A percentile compares a stretch with the other conserved stretches of the same genome.
phyloP scores from a whole-genome alignment of 2,888 invertebrate species.

The Latrodectus elegans region DNA sequence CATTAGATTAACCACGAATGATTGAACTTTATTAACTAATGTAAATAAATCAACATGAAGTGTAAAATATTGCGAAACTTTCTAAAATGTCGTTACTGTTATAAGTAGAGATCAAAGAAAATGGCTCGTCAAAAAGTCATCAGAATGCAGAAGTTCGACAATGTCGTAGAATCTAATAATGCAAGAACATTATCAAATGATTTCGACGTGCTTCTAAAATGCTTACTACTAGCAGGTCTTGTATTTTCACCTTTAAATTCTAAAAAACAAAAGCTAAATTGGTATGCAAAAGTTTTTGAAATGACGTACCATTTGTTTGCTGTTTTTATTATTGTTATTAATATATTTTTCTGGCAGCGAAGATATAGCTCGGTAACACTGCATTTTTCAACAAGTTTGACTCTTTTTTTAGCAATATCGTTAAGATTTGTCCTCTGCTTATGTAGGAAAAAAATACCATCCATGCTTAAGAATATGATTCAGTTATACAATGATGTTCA shows the following conservation, averaged over 20 bases:
- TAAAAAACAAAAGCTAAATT: conserved; percentile 22
- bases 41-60: not conserved
- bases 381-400: conserved; percentile 50
- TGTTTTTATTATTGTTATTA: conserved; percentile 31
- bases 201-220: conserved; percentile 48
- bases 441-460: conserved; percentile 22
- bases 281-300: conserved; percentile 43
- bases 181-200: conserved; percentile 23
- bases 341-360: conserved; percentile 61
- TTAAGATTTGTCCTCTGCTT: conserved; percentile 44
- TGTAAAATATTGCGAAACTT: not conserved
- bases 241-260: conserved; percentile 33
- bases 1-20: not conserved
- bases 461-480: conserved; percentile 39
- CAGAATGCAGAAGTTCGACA: conserved; percentile 17
- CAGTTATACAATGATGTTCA: conserved; percentile 41
- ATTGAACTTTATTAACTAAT: too few species aligned
- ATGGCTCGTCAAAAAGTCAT: conserved; percentile 27
- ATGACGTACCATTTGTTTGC: conserved; percentile 18
- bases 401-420: conserved; percentile 40
- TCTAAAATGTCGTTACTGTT: not conserved
- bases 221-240: conserved; percentile 33
- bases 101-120: not conserved
- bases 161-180: not conserved
- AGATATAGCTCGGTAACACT: conserved; percentile 41